Base-by-base conservation (phyloP, 2,113 vertebrate species). In the Buteo buteo region DNA sequence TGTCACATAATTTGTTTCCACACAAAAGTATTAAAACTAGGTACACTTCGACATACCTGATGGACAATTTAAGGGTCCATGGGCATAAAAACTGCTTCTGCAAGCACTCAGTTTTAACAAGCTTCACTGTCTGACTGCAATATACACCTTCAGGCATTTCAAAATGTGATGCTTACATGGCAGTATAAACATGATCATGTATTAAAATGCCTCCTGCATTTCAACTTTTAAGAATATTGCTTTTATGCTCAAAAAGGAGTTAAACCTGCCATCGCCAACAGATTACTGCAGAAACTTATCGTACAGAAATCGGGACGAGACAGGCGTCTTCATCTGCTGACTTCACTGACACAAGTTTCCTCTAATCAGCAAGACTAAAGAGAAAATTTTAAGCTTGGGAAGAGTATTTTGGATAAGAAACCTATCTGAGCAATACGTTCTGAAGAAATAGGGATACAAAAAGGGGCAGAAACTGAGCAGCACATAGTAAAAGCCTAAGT, bases 371-470 rank as follows among this genome's bases (percentile, higher is more conserved):
- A 82, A 59, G 24, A 55, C 36, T 45, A 73, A 49, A 12, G 84
- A 90, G 9, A 67, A 49, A 83, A 66, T 16, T 70, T 47, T 59
- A 91, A 67, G 18, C 44, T 36, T 59, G 8, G 11, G 5, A 71
- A 38, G 1, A 29, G 0, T 38, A 59, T 16, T 89, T 50, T 64
- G 16, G 17, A 0, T 29, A 76, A 82, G 19, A 74, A 93, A 66
- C 14, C 24, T 45, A 65, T 62, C 7, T 45, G 9, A 91, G 3
- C 28, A 71, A 36, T 50, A 78, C 3, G 10, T 84, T 49, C 19
- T 4, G 1, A 71, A 90, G 2, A 65, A 44, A 8, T 0, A 32
- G 16, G 10, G 36, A 44, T 5, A 82, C 2, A 17, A 71, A n/a
- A 82, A 47, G 7, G 6, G 7, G 13, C 17, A 80, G 25, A 81